Percentiles rank a stretch among this genome's conserved stretches.
Conservation (phyloP, 1,140 invertebrate species). For the Brachionus rubens region DNA sequence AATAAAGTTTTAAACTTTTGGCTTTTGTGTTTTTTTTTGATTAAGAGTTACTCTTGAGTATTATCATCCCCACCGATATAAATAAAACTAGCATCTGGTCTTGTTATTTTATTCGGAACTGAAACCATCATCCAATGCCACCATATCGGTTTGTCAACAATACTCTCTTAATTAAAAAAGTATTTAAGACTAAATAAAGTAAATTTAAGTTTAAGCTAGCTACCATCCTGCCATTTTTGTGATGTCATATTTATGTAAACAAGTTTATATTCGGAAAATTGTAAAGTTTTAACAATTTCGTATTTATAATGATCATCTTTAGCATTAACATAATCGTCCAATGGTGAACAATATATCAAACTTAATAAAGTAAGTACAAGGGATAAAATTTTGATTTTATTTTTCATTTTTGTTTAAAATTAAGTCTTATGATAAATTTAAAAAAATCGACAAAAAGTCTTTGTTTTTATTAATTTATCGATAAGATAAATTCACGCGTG, state of each 20-base stretch:
- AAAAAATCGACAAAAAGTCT: too few relatives aligned
- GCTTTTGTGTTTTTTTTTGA: not conserved
- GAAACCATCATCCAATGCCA: slow-evolving; percentile 53
- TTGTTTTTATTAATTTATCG: too few relatives aligned
- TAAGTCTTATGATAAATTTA: too few relatives aligned
- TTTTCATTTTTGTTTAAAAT: too few relatives aligned
- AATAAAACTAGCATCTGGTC: slow-evolving; percentile 50
- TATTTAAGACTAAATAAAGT: not conserved
- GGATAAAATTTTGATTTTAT: too few relatives aligned
- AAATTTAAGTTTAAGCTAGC: not conserved
- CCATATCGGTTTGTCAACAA: slow-evolving; percentile 50
- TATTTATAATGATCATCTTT: slow-evolving; percentile 26
- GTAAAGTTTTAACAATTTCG: slow-evolving; percentile 46
- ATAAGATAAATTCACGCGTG: too few relatives aligned
- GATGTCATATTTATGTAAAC: slow-evolving; percentile 53
- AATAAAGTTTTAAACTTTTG: not conserved
- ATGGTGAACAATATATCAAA: not conserved
- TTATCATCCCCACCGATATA: slow-evolving; percentile 53
- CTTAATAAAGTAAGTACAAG: slow-evolving; percentile 54
- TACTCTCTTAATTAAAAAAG: not conserved
- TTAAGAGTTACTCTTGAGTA: not conserved
- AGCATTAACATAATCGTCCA: slow-evolving; percentile 34
- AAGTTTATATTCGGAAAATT: slow-evolving; percentile 49
- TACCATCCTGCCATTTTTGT: slow-evolving; percentile 52
- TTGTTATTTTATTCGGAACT: slow-evolving; percentile 50